Conservation (phyloP, 1,140 invertebrate species). For the Ceratina calcarata region DNA sequence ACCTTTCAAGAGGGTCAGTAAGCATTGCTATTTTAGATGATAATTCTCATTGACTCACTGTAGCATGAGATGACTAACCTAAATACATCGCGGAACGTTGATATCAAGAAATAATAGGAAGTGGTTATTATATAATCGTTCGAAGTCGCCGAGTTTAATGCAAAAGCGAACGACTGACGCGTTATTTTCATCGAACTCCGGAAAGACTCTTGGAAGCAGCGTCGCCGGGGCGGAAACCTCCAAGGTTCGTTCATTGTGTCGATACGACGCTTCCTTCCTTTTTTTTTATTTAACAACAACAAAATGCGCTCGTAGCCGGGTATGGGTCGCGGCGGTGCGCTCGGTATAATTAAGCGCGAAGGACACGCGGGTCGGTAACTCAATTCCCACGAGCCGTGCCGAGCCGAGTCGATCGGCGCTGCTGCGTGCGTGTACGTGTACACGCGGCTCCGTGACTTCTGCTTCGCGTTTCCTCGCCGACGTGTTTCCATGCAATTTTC, state of each 20-base stretch:
- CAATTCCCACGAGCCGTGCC: conserved; percentile 60
- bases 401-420: too few species aligned
- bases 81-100: too few species aligned
- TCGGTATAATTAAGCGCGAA: conserved; percentile 62
- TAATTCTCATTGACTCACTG: too few species aligned
- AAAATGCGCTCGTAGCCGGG: conserved; percentile 46
- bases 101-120: too few species aligned
- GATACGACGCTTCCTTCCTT: conserved; percentile 49
- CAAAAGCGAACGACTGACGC: too few species aligned
- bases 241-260: conserved; percentile 60
- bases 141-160: too few species aligned
- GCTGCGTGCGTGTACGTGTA: too few species aligned
- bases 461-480: conserved; percentile 39
- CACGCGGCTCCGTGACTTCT: conserved; percentile 42
- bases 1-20: too few species aligned
- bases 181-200: background rate
- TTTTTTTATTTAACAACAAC: conserved; percentile 56
- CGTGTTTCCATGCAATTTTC: conserved; percentile 65
- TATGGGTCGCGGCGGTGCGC: conserved; percentile 49
- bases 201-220: background rate
- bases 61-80: too few species aligned
- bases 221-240: conserved; percentile 42
- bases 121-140: too few species aligned
- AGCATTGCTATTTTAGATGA: too few species aligned
- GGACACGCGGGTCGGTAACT: conserved; percentile 59